These are phyloP conservation scores for Atherinomorus stipes DNA, from an alignment of 2,113 vertebrate genomes.

Conservation along the genomic window DNA sequence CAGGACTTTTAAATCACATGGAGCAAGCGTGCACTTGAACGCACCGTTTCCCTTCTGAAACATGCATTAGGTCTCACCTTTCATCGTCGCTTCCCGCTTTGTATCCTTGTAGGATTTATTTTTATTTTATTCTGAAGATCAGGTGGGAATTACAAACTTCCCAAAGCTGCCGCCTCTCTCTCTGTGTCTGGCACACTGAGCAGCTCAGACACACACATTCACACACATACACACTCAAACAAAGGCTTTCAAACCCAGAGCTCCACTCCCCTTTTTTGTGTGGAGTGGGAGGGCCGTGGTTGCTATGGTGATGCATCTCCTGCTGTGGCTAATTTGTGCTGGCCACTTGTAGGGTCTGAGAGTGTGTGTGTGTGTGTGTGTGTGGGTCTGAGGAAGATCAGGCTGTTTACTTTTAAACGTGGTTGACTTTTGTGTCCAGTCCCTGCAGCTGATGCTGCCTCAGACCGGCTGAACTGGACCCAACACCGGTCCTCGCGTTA, in stretches of 20 bases:
- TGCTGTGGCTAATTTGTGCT: slow-evolving; percentile 84
- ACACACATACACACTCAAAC: slow-evolving; percentile 60
- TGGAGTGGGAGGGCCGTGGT: slow-evolving; percentile 69
- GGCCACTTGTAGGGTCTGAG: slow-evolving; percentile 71
- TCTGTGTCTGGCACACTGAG: background rate
- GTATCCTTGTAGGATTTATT: background rate
- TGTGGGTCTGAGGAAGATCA: slow-evolving; percentile 10
- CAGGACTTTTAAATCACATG: background rate
- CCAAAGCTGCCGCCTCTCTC: slow-evolving; percentile 6
- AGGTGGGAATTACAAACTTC: slow-evolving; percentile 28
- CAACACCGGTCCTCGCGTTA: background rate
- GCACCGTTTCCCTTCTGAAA: slow-evolving; percentile 7
- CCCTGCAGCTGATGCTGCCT: background rate
- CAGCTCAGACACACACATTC: slow-evolving; percentile 5
- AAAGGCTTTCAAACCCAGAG: slow-evolving; percentile 72
- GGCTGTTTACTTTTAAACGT: slow-evolving; percentile 78
- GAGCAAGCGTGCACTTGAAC: slow-evolving; percentile 37
- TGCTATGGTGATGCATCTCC: slow-evolving; percentile 81
- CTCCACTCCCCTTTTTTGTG: slow-evolving; percentile 60
- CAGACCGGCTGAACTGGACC: background rate
- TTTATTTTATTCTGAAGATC: background rate
- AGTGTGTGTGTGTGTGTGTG: slow-evolving; percentile 26
- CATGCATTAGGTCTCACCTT: slow-evolving; percentile 55
- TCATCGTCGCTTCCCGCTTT: slow-evolving; percentile 19
- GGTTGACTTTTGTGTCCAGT: slow-evolving; percentile 21